Evolutionary conservation across 1,140 invertebrate genomes (phyloP), one percentile per base, ranked within the genome.

Genomic region (Dreissena rostriformis): DNA sequence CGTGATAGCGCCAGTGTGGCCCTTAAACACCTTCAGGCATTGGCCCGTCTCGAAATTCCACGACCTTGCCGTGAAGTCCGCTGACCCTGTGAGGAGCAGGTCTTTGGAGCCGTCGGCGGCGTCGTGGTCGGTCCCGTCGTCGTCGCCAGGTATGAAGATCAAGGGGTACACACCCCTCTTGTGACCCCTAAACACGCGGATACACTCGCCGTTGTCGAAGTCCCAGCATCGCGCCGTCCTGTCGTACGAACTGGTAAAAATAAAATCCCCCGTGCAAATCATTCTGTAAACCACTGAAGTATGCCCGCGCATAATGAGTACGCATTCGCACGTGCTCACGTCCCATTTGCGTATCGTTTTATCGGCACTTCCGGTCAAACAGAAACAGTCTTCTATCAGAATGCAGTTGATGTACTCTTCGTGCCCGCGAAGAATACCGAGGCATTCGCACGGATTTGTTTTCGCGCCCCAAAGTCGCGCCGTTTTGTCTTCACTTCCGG

Each of bases 341-440:
- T 94, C 94, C 95, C 95, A 95, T 89, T 95, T 95, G 70, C 94
- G 89, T 52, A 95, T 90, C 14, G 95, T 95, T 76, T 93, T 92
- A 89, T 95, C 95, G 8, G 94, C 94, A 67, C 94, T 93, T 77
- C 94, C 95, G 17, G 94, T 95, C 19, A 95, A 76, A 4, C 95
- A 94, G 89, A 91, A 95, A 55, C 93, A 93, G 72, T 95, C 94
- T 57, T 93, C 91, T 19, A 95, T 93, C 7, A 93, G 84, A 72
- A 94, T 92, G 84, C 94, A 94, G 29, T 94, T 95, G 68, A 95
- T 94, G 87, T 95, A 95, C 74, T 93, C 93, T 24, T 91, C 91
- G 87, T 95, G 94, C 0, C 94, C 94, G 26, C 91, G 86, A 15
- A 95, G 89, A 4, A 94, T 92, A 4, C 95, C 95, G 17, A 95